Evolutionary conservation across 1,140 invertebrate genomes (phyloP).

Genomic region (Tachypleus tridentatus): DNA sequence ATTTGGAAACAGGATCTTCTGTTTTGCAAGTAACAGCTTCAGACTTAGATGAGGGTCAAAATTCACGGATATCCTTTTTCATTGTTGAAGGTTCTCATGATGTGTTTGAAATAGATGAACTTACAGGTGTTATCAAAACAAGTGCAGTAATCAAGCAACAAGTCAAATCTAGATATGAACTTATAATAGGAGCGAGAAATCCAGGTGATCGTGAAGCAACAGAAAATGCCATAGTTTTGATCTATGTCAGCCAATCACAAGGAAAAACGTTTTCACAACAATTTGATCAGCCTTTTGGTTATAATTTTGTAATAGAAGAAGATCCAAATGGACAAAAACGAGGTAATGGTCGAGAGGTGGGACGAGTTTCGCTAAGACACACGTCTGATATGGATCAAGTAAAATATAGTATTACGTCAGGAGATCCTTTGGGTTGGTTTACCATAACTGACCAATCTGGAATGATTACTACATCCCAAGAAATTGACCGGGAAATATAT

Average conservation of each 20-base stretch:
- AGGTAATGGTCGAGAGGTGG: slow-evolving; percentile 52
- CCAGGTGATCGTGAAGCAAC: slow-evolving; percentile 52
- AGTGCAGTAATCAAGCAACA: slow-evolving; percentile 41
- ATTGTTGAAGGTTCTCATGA: slow-evolving; percentile 73
- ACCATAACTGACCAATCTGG: slow-evolving; percentile 63
- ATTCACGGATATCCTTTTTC: slow-evolving; percentile 74
- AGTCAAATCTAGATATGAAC: slow-evolving; percentile 52
- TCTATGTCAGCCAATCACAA: slow-evolving; percentile 48
- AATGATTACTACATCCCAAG: slow-evolving; percentile 57
- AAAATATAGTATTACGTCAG: slow-evolving; percentile 65
- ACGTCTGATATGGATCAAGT: slow-evolving; percentile 30
- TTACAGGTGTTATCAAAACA: slow-evolving; percentile 58
- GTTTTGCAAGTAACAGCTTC: slow-evolving; percentile 75
- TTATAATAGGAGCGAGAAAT: slow-evolving; percentile 64
- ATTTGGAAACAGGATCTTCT: slow-evolving; percentile 69
- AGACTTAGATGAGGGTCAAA: slow-evolving; percentile 78
- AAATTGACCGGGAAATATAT: slow-evolving; percentile 70
- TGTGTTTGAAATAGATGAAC: slow-evolving; percentile 73
- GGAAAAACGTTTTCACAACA: slow-evolving; percentile 38
- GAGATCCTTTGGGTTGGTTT: slow-evolving; percentile 63
- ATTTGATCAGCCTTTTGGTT: slow-evolving; percentile 55
- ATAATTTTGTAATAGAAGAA: slow-evolving; percentile 67
- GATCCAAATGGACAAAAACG: slow-evolving; percentile 44
- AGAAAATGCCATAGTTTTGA: slow-evolving; percentile 66
- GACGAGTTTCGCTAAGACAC: slow-evolving; percentile 49